These are phyloP conservation scores for Lepidochrysops patricia DNA, from an alignment of 2,888 invertebrate genomes.

Conservation along the genomic window DNA sequence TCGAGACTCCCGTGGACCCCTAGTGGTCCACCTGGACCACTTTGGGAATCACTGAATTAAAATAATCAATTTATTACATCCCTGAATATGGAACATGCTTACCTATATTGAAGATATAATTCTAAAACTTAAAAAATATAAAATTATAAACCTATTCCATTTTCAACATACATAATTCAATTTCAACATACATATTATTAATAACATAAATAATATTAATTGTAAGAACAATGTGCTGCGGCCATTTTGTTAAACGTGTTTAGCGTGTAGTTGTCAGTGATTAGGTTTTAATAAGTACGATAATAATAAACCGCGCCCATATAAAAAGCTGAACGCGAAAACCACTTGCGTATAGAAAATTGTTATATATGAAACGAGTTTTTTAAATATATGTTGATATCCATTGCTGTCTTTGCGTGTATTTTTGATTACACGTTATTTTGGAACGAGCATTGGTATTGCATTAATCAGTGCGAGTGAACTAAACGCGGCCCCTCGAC, in stretches of 20 bases:
- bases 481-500: constrained; percentile 42
- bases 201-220: not conserved
- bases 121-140: too few species aligned
- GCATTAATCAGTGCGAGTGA: constrained; percentile 39
- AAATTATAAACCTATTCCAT: too few species aligned
- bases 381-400: not conserved
- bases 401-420: constrained; percentile 19
- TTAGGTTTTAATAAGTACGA: constrained; percentile 13
- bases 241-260: constrained; percentile 25
- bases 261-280: constrained; percentile 11
- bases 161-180: too few species aligned
- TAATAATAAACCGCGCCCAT: constrained; percentile 13
- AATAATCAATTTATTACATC: too few species aligned
- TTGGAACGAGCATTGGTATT: constrained; percentile 24
- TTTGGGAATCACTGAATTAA: too few species aligned
- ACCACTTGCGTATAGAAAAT: not conserved
- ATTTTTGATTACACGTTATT: not conserved
- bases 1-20: too few species aligned
- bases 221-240: constrained; percentile 21
- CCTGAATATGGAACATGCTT: too few species aligned
- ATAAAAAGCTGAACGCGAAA: not conserved
- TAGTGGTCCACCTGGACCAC: too few species aligned
- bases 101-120: too few species aligned
- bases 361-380: not conserved
- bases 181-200: too few species aligned